Evolutionary conservation across 2,797 vertebrate species (phyloP).

Genomic region (Gymnoscopelus braueri): DNA sequence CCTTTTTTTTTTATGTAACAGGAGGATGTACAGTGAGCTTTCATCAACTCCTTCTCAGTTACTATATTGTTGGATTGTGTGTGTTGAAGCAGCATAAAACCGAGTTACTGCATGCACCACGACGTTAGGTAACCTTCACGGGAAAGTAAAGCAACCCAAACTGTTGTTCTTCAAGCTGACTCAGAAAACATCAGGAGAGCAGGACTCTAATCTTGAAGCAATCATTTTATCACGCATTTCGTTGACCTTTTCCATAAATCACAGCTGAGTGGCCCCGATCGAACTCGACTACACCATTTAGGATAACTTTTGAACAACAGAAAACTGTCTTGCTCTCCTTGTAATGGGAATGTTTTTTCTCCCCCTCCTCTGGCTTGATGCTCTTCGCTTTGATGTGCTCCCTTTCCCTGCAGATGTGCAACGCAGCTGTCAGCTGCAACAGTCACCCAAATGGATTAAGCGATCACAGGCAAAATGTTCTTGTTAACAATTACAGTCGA

Average conservation of each 20-base stretch:
- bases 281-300: constrained; percentile 23
- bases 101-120: constrained; percentile 14
- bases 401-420: constrained; percentile 73
- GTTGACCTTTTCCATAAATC: constrained; percentile 40
- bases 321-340: background rate
- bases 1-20: too few relatives aligned
- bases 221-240: constrained; percentile 40
- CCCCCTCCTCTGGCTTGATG: constrained; percentile 14
- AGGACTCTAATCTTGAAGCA: constrained; percentile 37
- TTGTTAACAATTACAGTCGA: constrained; percentile 64
- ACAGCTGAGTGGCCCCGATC: constrained; percentile 39
- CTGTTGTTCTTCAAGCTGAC: constrained; percentile 3
- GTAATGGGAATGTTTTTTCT: constrained; percentile 1
- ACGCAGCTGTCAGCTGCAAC: constrained; percentile 81
- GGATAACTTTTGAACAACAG: constrained; percentile 25
- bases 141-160: constrained; percentile 23
- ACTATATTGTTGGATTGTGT: too few relatives aligned
- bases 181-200: constrained; percentile 30
- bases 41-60: too few relatives aligned
- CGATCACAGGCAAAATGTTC: constrained; percentile 61
- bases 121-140: constrained; percentile 15
- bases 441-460: constrained; percentile 55
- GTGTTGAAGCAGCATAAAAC: too few relatives aligned
- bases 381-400: constrained; percentile 25
- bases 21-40: too few relatives aligned